These are phyloP conservation scores for Drosophila robusta DNA, from an alignment of 2,888 invertebrate genomes.

Conservation along the genomic window DNA sequence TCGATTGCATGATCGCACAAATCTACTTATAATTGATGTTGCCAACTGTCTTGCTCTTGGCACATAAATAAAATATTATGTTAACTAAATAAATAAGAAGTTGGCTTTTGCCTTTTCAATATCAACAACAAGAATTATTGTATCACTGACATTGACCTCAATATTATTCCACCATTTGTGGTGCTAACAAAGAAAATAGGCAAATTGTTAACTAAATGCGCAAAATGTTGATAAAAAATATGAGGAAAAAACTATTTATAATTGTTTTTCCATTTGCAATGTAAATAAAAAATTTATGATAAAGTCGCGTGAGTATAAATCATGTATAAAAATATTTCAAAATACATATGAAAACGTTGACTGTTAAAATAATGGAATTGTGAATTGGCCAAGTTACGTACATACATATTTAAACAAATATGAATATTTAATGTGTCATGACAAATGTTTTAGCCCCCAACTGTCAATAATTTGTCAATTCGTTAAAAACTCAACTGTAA, in stretches of 20 bases:
- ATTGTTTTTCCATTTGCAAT: slow-evolving; percentile 23
- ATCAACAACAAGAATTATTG: slow-evolving; percentile 30
- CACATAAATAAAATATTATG: slow-evolving; percentile 18
- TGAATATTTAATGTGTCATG: slow-evolving; percentile 50
- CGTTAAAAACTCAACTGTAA: not conserved
- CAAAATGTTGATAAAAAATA: slow-evolving; percentile 26
- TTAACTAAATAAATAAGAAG: slow-evolving; percentile 33
- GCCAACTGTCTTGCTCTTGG: slow-evolving; percentile 7
- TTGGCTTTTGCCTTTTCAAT: slow-evolving; percentile 17
- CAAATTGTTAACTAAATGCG: slow-evolving; percentile 40
- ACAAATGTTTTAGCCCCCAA: slow-evolving; percentile 59
- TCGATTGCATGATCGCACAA: slow-evolving; percentile 65
- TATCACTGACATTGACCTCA: slow-evolving; percentile 66
- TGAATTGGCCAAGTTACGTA: slow-evolving; percentile 18
- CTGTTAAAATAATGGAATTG: slow-evolving; percentile 43
- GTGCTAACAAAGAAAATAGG: slow-evolving; percentile 30
- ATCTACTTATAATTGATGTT: slow-evolving; percentile 54
- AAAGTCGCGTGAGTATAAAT: slow-evolving; percentile 29
- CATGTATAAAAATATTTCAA: not conserved
- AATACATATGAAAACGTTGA: slow-evolving; percentile 22
- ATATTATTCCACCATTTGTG: slow-evolving; percentile 32
- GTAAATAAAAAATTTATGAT: slow-evolving; percentile 45
- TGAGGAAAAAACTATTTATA: slow-evolving; percentile 7
- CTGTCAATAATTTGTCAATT: slow-evolving; percentile 61
- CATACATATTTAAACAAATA: slow-evolving; percentile 13